Conservation (phyloP, 2,888 invertebrate genomes). For the Cryptocheilus praepositus region DNA sequence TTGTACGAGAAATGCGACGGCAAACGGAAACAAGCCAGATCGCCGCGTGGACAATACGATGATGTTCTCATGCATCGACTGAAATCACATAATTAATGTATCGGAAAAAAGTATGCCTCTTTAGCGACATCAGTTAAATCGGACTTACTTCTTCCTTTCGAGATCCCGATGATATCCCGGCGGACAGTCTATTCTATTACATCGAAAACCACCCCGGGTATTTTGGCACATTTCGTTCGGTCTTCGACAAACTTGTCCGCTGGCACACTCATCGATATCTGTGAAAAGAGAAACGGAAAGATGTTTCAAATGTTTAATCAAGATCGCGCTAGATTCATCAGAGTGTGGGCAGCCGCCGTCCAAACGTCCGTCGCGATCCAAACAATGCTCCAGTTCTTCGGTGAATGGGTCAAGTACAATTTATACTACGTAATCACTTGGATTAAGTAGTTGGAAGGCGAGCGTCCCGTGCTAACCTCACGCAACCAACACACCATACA, state of each 20-base stretch:
- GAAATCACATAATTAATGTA: conserved; percentile 61
- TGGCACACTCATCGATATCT: conserved; percentile 87
- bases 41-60: conserved; percentile 83
- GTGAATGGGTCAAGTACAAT: conserved; percentile 51
- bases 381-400: conserved; percentile 32
- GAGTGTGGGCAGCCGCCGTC: conserved; percentile 20
- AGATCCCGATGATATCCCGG: conserved; percentile 87
- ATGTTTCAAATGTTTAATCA: neutral
- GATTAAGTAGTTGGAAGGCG: conserved; percentile 26
- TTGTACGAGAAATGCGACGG: conserved; percentile 94
- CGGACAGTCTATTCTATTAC: conserved; percentile 91
- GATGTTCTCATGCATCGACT: conserved; percentile 88
- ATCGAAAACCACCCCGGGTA: conserved; percentile 91
- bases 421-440: conserved; percentile 25
- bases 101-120: neutral
- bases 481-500: neutral
- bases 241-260: conserved; percentile 77
- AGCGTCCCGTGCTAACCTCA: neutral
- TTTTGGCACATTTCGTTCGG: conserved; percentile 91
- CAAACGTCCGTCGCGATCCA: conserved; percentile 13
- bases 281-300: conserved; percentile 36
- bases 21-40: conserved; percentile 84
- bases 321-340: conserved; percentile 15
- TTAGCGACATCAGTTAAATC: neutral
- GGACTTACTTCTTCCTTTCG: conserved; percentile 86